Evolutionary conservation across 2,797 vertebrate species (phyloP), one percentile per base, ranked within the genome.

Genomic region (Semaprochilodus insignis): DNA sequence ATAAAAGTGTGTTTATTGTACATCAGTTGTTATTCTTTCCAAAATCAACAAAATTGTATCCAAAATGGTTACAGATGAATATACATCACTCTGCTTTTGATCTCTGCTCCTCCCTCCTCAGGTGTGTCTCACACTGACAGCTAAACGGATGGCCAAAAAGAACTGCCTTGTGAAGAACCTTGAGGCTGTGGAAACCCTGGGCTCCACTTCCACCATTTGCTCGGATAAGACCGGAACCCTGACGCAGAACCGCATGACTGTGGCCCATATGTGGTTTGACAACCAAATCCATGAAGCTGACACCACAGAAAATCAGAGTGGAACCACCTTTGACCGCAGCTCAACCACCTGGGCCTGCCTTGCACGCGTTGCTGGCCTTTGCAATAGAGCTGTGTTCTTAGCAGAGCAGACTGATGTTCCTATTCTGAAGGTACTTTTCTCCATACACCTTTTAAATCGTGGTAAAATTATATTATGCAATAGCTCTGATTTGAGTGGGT

Each of bases 191-290:
- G 96, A 97, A 90, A 97, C 96, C 2, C 72, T 97, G 79, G 96
- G 96, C 2, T 97, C 96, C 81, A 97, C 96, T 0, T 97, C 96
- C 25, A 97, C 96, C 81, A 97, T 97, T 89, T 97, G 96, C 80
- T 97, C 96, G 0, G 96, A 97, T 87, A 97, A 97, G 86, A 96
- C 96, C 0, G 96, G 96, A 78, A 97, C 96, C 17, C 92, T 97
- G 81, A 97, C 96, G 19, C 96, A 97, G 92, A 97, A 97, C 57
- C 94, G 96, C 13, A 97, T 97, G 96, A 97, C 96, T 0, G 96
- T 97, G 81, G 96, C 96, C 0, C 96, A 97, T 90, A 97, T 97
- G 96, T 97, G 96, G 96, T 97, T 97, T 87, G 96, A 97, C 92
- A 97, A 96, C 91, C 96, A 97, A 78, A 97, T 97, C 84, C 96